Conservation (phyloP, 2,888 invertebrate genomes). For the Pyrocoelia pectoralis region DNA sequence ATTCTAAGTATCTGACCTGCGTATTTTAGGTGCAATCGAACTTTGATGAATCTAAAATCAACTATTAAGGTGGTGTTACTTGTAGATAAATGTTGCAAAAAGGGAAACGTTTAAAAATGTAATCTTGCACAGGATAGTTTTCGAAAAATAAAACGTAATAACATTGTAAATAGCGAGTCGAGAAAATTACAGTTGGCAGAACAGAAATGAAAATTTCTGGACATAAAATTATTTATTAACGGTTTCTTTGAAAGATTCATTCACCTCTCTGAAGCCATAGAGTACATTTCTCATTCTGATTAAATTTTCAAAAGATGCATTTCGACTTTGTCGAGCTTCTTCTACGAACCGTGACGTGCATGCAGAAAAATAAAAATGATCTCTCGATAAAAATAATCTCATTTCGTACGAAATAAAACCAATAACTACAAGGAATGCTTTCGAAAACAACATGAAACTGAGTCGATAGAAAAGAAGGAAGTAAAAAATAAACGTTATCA, state of each 20-base stretch:
- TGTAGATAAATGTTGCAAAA: too few relatives aligned
- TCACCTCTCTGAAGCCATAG: neutral
- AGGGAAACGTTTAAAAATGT: too few relatives aligned
- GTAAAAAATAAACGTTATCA: slow-evolving; percentile 49
- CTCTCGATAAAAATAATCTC: slow-evolving; percentile 24
- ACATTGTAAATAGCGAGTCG: too few relatives aligned
- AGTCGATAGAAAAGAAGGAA: slow-evolving; percentile 34
- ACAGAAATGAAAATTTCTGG: neutral
- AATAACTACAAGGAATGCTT: slow-evolving; percentile 37
- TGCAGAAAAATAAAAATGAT: slow-evolving; percentile 10
- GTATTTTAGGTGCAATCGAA: too few relatives aligned
- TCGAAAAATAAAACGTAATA: too few relatives aligned
- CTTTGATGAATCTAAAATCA: too few relatives aligned
- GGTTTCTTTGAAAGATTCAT: neutral
- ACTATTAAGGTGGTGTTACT: too few relatives aligned
- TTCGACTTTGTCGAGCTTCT: too few relatives aligned
- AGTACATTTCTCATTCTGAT: neutral
- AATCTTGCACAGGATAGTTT: too few relatives aligned
- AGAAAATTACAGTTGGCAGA: neutral
- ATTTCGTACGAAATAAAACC: slow-evolving; percentile 34
- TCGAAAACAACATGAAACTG: slow-evolving; percentile 30
- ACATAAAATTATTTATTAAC: neutral
- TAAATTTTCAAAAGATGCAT: neutral
- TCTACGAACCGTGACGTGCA: neutral
- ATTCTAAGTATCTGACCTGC: too few relatives aligned